Base-by-base conservation (phyloP, 2,888 invertebrate genomes). In the Fragum sueziense region DNA sequence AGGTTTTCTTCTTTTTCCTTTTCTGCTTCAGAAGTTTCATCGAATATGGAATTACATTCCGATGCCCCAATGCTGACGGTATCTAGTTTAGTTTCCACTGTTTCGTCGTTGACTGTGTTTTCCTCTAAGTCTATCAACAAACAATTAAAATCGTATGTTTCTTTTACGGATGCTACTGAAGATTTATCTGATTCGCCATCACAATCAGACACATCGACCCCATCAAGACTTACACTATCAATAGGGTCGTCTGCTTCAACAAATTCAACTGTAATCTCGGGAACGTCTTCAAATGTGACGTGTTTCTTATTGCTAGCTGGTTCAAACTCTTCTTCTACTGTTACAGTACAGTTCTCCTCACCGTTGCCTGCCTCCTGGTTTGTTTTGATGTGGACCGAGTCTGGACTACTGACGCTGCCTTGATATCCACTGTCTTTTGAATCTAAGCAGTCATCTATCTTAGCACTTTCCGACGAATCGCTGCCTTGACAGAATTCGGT, bases 341-440 rank as follows among this genome's bases (percentile, higher is more conserved):
- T 20, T 2, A 14, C 2, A 22, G 1, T 47, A 25, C 14, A 1
- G 17, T 25, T 20, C 17, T 61, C 33, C 3, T 33, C 20, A 0
- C 20, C 31, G n/a, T n/a, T 33, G n/a, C 0, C n/a, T 3, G 29
- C 33, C n/a, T 29, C 2, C n/a, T 29, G 22, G 9, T n/a, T 3
- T 31, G 14, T 3, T 6, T 25, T 25, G 11, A n/a, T 11, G 59
- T 41, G 37, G 25, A 22, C 34, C 41, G 41, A 65, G 25, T 80
- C 80, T 31, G 76, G 76, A 20, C 74, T 41, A 22, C 27, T 59
- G 4, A 57, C 29, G 68, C 69, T 59, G 41, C 80, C 74, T 17
- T 57, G 67, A 25, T 76, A 71, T n/a, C 80, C 80, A 61, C 80
- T 80, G 37, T 80, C 80, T 70, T 74, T 74, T 7, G 76, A 80